Evolutionary conservation across 2,113 vertebrate species (phyloP).

Genomic region (Malurus elegans): DNA sequence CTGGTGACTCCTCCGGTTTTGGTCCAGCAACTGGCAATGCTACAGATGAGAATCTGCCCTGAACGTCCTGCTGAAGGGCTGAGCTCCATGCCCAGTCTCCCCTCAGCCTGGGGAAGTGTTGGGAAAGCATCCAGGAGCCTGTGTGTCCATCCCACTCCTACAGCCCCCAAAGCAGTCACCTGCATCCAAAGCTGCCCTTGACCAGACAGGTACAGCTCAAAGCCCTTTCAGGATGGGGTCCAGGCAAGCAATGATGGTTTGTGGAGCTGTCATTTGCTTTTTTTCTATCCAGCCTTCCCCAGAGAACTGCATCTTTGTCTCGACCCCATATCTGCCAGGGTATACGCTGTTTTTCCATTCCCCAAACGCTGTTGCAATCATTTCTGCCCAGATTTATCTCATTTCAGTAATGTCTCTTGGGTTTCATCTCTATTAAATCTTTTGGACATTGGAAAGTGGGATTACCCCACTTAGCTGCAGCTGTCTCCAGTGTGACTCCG

Average conservation of each 20-base stretch:
- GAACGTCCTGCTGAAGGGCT: too few species aligned
- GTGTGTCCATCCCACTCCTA: neutral
- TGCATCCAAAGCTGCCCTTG: neutral
- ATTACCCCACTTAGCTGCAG: neutral
- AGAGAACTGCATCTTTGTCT: neutral
- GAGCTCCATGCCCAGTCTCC: neutral
- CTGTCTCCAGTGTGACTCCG: neutral
- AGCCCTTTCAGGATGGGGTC: neutral
- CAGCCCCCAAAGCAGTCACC: neutral
- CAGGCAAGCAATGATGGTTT: neutral
- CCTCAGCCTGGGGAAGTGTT: neutral
- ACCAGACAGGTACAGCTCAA: neutral
- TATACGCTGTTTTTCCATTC: neutral
- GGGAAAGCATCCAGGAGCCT: neutral
- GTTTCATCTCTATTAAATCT: slow-evolving; percentile 19
- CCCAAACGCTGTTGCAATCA: neutral
- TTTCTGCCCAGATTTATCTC: slow-evolving; percentile 41
- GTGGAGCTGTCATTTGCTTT: neutral
- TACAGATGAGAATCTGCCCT: neutral
- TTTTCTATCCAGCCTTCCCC: neutral
- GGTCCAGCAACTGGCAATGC: neutral
- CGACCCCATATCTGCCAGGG: neutral
- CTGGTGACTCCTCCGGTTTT: neutral
- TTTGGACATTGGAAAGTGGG: slow-evolving; percentile 1
- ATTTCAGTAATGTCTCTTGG: neutral